These are phyloP conservation scores for Spinus olivaceus DNA, from an alignment of 2,797 vertebrate genomes.

Conservation along the genomic window DNA sequence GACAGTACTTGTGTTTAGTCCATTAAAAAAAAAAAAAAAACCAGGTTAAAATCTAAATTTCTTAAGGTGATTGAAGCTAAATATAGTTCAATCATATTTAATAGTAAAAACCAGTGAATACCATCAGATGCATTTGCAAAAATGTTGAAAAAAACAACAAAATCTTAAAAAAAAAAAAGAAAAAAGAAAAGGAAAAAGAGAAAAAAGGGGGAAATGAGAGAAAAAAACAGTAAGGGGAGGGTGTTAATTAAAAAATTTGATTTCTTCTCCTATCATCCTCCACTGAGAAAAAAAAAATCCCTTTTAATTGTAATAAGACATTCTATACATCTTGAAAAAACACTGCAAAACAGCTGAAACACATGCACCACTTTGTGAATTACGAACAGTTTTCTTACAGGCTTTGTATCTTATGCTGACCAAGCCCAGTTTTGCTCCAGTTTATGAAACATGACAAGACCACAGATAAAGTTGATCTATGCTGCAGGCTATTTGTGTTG, in stretches of 20 bases:
- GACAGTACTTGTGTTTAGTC: neutral
- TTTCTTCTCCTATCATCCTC: neutral
- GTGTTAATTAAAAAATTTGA: neutral
- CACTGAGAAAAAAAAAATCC: neutral
- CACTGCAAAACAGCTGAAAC: neutral
- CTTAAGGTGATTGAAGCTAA: neutral
- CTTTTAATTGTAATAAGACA: neutral
- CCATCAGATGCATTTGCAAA: neutral
- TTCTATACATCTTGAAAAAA: neutral
- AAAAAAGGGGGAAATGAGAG: no score
- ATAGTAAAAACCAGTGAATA: neutral
- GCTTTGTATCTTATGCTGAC: neutral
- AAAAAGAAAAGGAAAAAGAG: neutral
- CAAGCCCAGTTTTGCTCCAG: neutral
- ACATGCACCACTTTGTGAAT: neutral
- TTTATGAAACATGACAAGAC: conserved; percentile 48
- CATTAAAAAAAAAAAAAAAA: neutral
- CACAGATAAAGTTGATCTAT: conserved; percentile 36
- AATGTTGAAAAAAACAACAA: fast-evolving
- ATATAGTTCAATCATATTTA: neutral
- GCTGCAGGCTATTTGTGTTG: neutral
- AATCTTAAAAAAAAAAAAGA: neutral
- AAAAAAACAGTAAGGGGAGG: neutral
- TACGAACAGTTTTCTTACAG: neutral
- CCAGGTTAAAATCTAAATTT: neutral